Base-by-base conservation (phyloP, 2,888 invertebrate species). In the Spilarctia lutea region DNA sequence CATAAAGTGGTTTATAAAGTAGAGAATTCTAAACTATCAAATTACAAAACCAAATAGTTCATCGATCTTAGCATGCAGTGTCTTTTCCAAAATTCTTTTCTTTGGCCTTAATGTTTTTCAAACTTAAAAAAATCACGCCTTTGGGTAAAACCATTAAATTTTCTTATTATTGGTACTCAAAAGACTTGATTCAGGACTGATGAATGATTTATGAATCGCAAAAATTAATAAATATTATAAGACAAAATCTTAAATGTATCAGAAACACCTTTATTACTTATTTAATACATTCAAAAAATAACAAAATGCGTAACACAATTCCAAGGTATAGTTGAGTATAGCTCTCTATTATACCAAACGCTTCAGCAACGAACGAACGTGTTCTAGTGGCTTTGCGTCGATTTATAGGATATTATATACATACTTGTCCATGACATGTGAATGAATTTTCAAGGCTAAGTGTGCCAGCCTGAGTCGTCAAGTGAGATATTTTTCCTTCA, bases 371-470 rank as follows among this genome's bases (percentile, higher is more conserved):
- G 75, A 45, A 78, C 75, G 84, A 83, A 89, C 91, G 91, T 91
- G 91, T 89, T 90, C 89, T 85, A 91, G 90, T 90, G 89, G 87
- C 71, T 81, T 79, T 75, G 35, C 65, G 73, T 75, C 73, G 78
- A 79, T 83, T 84, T 78, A 78, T 78, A 79, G 77, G 76, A 79
- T 68, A 79, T 65, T 13, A 48, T 68, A 33, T 30, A n/a, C 42
- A 60, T 73, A 63, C 56, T 52, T 8, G 24, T 73, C n/a, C 48
- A 66, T 56, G 72, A 56, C 30, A 42, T 66, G 52, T 73, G 74
- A 84, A 82, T 72, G 70, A 73, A 73, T 75, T 74, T 35, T 60
- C 79, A 82, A 82, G 83, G 85, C 73, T 67, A 71, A 48, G 75
- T 33, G 75, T 74, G 76, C 75, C 42, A 33, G 72, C 71, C 39